Conservation (phyloP, 2,113 vertebrate species). For the Cheilinus undulatus region DNA sequence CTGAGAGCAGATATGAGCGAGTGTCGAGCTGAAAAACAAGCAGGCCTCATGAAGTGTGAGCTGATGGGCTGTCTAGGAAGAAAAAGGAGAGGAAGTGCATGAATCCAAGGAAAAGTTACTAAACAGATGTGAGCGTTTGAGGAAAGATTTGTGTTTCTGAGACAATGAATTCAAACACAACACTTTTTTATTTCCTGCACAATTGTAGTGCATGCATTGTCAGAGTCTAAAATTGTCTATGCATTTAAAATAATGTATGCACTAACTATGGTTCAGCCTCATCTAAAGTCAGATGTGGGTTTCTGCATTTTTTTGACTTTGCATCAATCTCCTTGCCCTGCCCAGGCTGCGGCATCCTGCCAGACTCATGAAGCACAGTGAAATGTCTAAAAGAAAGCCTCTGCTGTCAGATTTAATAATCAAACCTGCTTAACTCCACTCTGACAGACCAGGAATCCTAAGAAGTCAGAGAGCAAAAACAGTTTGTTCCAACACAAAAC, state of each 20-base stretch:
- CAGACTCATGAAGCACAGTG: conserved; percentile 1
- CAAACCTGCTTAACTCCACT: background rate
- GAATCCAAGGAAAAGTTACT: conserved; percentile 1
- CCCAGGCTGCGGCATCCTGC: conserved; percentile 2
- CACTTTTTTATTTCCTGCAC: background rate
- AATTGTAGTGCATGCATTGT: background rate
- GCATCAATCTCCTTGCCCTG: background rate
- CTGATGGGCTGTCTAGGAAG: conserved; percentile 33
- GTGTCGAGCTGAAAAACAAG: conserved; percentile 20
- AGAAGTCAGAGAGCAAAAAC: conserved; percentile 28
- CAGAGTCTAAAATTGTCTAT: background rate
- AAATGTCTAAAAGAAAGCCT: background rate
- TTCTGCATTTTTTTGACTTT: conserved; percentile 20
- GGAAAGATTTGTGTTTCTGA: background rate
- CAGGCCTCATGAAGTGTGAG: conserved; percentile 9
- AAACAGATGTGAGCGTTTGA: conserved; percentile 37
- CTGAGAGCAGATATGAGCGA: conserved; percentile 51
- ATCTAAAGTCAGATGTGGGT: background rate
- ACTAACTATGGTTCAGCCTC: background rate
- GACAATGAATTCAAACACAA: too few species aligned
- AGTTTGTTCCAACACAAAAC: background rate
- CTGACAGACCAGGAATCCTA: conserved; percentile 15
- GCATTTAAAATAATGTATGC: background rate
- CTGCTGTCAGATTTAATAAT: conserved; percentile 1
- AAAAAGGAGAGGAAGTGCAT: conserved; percentile 41